phyloP scores from a whole-genome alignment of 2,113 vertebrate species.

The Murina feae region DNA sequence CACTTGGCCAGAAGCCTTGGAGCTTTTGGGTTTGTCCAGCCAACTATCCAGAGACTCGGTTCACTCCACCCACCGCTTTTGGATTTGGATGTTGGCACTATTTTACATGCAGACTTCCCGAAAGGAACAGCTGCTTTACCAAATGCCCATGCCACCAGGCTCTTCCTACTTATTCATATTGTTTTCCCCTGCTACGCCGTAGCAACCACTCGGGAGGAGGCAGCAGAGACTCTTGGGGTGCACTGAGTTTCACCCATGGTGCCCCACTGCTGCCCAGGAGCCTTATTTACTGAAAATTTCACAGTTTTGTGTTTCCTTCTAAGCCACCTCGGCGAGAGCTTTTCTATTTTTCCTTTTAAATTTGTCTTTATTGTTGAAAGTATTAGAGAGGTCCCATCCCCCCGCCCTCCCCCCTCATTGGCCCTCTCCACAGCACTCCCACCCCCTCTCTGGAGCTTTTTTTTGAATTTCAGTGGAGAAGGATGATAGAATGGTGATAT shows the following conservation, averaged over 20 bases:
- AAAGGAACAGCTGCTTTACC: conserved; percentile 27
- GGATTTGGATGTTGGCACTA: conserved; percentile 53
- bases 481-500: background rate
- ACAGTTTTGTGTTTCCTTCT: conserved; percentile 27
- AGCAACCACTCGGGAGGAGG: background rate
- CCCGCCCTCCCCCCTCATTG: no score
- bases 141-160: background rate
- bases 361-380: no score
- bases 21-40: background rate
- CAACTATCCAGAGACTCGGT: background rate
- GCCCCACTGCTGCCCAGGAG: background rate
- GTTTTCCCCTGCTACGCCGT: conserved; percentile 9
- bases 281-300: background rate
- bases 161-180: background rate
- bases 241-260: background rate
- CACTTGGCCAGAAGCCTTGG: background rate
- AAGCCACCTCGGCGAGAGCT: background rate
- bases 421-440: no score
- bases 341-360: background rate
- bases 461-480: background rate
- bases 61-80: conserved; percentile 37
- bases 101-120: conserved; percentile 51
- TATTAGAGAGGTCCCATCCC: no score
- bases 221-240: background rate
- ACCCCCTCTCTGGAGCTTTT: no score